phyloP scores from a whole-genome alignment of 2,888 invertebrate genomes.

The Amphipoea oculea region DNA sequence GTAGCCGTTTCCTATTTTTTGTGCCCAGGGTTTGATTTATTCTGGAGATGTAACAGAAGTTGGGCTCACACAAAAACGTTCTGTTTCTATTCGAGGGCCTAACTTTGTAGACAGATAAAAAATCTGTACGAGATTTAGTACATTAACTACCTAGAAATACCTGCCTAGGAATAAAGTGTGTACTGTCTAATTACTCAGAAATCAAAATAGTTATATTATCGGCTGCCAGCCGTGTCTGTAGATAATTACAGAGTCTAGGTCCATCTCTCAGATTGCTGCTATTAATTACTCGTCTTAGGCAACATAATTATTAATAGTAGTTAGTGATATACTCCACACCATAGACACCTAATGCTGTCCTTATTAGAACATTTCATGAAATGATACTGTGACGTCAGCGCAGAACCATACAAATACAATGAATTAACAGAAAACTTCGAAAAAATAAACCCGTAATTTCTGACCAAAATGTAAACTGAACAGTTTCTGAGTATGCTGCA shows the following conservation, averaged over 20 bases:
- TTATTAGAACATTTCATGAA: background rate
- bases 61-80: slow-evolving; percentile 42
- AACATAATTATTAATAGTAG: slow-evolving; percentile 3
- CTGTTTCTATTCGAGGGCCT: slow-evolving; percentile 24
- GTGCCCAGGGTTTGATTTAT: slow-evolving; percentile 57
- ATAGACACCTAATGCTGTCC: background rate
- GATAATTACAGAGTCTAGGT: slow-evolving; percentile 8
- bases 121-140: slow-evolving; percentile 27
- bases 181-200: background rate
- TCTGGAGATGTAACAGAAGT: slow-evolving; percentile 52
- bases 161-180: background rate
- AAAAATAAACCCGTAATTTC: background rate
- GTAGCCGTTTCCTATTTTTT: slow-evolving; percentile 40
- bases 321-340: too few species aligned
- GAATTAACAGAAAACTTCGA: background rate
- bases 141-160: slow-evolving; percentile 2
- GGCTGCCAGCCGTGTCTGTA: background rate
- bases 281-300: slow-evolving; percentile 16
- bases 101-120: slow-evolving; percentile 15
- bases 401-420: background rate
- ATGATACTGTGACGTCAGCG: background rate
- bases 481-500: background rate
- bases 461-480: background rate
- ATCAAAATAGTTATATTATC: background rate
- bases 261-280: background rate